These are phyloP conservation scores for Taenioides sp. DNA, from an alignment of 2,797 vertebrate genomes.

Conservation along the genomic window DNA sequence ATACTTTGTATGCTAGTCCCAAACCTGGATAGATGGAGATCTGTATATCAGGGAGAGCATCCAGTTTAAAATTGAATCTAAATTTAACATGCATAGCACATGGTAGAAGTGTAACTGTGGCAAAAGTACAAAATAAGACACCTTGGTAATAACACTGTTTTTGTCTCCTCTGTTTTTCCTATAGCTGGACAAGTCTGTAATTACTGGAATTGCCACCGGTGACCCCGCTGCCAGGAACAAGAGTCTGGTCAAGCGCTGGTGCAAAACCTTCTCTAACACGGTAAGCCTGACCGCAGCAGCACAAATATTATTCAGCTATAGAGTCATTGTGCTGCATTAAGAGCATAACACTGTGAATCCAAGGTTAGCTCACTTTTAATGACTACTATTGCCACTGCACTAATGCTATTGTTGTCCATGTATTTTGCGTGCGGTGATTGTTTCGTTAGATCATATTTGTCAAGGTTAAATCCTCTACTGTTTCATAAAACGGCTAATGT, in stretches of 20 bases:
- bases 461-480: slow-evolving; percentile 20
- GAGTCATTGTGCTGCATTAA: slow-evolving; percentile 3
- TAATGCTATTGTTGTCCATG: slow-evolving; percentile 19
- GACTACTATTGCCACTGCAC: slow-evolving; percentile 34
- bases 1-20: too few relatives aligned
- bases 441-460: slow-evolving; percentile 32
- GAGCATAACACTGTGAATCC: slow-evolving; percentile 28
- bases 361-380: slow-evolving; percentile 44
- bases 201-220: slow-evolving; percentile 84
- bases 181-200: slow-evolving; percentile 90
- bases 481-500: slow-evolving; percentile 28
- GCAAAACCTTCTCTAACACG: slow-evolving; percentile 74
- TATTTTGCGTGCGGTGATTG: slow-evolving; percentile 19
- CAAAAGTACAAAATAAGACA: neutral
- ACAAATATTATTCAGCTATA: slow-evolving; percentile 24
- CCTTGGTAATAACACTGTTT: neutral
- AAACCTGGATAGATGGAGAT: too few relatives aligned
- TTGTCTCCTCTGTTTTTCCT: neutral
- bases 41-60: too few relatives aligned
- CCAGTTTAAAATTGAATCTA: too few relatives aligned
- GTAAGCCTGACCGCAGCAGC: slow-evolving; percentile 70
- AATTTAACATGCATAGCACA: too few relatives aligned
- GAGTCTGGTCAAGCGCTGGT: slow-evolving; percentile 90
- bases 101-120: too few relatives aligned
- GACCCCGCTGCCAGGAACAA: slow-evolving; percentile 81